Evolutionary conservation across 2,888 invertebrate genomes (phyloP), one percentile per base, ranked within the genome.

Genomic region (Rotaria macrura): DNA sequence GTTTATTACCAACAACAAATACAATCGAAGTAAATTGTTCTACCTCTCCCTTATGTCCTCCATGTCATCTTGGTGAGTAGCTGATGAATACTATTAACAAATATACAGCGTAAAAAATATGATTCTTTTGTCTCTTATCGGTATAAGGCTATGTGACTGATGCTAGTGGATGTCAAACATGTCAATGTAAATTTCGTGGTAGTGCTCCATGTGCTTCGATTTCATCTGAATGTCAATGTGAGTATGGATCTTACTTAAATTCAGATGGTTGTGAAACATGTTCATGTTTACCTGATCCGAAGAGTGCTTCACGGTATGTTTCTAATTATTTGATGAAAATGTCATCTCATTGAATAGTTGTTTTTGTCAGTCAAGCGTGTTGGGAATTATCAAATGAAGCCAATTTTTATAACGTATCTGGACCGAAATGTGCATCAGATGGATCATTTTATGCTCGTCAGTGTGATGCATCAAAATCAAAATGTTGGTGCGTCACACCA

Each of bases 141-240:
- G 9, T 20, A 38, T n/a, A 25, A 84, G 84, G 84, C 20, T 86
- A 86, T 57, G 84, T 84, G n/a, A 86, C 72, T 14, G 84, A 86
- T 55, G 49, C 72, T 40, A 23, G 79, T 84, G 86, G 86, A 12
- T 86, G 86, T 74, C 74, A 86, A 83, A 86, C 86, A 34, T 86
- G 86, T 40, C 40, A 25, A 38, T 86, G 86, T 83, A 86, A 86
- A 47, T 74, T 84, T 47, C 84, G 84, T 47, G 84, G 86, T 52
- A 84, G 40, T 84, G 74, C 74, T 17, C 79, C 79, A 43, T 86
- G 86, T 55, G 57, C 43, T 52, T 52, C 43, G 14, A n/a, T 84
- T 25, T 25, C 43, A 29, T 49, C 17, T 40, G 47, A 57, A 10
- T 86, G 86, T 57, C 25, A 84, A 25, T 86, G 86, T 57, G 72